Conservation (phyloP, 2,888 invertebrate genomes). For the Zygogramma bicolorata region DNA sequence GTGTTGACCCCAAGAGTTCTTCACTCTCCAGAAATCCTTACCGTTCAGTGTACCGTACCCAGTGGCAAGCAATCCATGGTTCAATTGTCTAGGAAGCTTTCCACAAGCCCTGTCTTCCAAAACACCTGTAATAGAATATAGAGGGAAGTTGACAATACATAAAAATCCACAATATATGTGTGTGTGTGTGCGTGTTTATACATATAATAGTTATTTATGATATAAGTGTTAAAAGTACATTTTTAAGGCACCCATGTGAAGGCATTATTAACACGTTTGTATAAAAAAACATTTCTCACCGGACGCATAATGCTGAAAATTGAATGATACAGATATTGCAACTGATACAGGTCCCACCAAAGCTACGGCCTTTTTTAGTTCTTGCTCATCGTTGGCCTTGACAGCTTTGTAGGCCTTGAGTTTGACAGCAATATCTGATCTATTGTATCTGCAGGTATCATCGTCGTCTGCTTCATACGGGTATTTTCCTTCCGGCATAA, state of each 20-base stretch:
- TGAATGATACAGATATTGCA: neutral
- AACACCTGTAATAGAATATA: no score
- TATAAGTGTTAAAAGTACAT: no score
- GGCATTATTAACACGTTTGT: no score
- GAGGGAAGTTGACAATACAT: no score
- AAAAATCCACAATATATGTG: no score
- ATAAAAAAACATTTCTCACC: neutral
- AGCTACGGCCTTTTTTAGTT: conserved; percentile 43
- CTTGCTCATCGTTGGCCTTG: conserved; percentile 48
- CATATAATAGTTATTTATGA: no score
- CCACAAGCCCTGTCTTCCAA: no score
- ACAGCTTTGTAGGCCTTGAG: conserved; percentile 86
- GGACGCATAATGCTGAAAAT: neutral
- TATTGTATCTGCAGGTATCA: conserved; percentile 78
- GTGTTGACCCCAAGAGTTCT: conserved; percentile 73
- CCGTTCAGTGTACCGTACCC: conserved; percentile 76
- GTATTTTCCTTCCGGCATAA: conserved; percentile 89
- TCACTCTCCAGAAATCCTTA: conserved; percentile 75
- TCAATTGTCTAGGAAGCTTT: no score
- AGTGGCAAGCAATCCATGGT: conserved; percentile 83
- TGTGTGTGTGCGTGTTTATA: no score
- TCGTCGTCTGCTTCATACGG: conserved; percentile 76
- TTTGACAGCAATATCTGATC: conserved; percentile 77
- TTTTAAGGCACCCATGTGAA: no score
- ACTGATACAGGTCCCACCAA: conserved; percentile 43